Evolutionary conservation across 2,888 invertebrate species (phyloP), one percentile per base, ranked within the genome.

Genomic region (Crocallis elinguaria): DNA sequence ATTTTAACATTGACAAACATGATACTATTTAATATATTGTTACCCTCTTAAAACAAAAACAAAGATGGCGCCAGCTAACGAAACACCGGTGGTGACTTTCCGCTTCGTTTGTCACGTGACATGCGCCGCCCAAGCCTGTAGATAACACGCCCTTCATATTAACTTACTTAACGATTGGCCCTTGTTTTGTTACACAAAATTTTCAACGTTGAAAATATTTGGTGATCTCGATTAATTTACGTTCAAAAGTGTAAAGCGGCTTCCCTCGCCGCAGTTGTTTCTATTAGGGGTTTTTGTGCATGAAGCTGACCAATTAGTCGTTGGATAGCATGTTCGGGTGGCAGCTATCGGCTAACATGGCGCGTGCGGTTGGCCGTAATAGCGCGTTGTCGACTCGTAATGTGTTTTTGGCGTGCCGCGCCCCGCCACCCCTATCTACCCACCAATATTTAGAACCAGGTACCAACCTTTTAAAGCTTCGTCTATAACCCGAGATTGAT

Each of bases 401-500:
- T 88, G 87, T 83, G 84, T 85, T 86, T 84, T 84, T 88, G 84
- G 86, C 89, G 88, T 88, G 89, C 84, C 84, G 84, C 82, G 80
- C 84, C 82, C 72, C 74, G 61, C 55, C 50, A 45, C 54, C 84
- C 82, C 83, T 84, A 84, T 84, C 84, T 83, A 75, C 86, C 79
- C 77, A 76, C 82, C 81, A 75, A 59, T 56, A 82, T 82, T 84
- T 80, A 79, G 77, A 77, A 78, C 78, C 80, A 74, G 48, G 79
- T 83, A 78, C 79, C n/a, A n/a, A n/a, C n/a, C 78, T 83, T 85
- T 84, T 77, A 81, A 83, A 84, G 79, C 74, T 79, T 77, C 77
- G 73, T 75, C 76, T 78, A 83, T 79, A 83, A 78, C 78, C 82
- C 71, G 77, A 85, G 82, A 84, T 84, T 84, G 82, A 79, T 64